A percentile compares a stretch with the other conserved stretches of the same genome.
Conservation (phyloP, 2,113 vertebrate genomes). For the Puntigrus tetrazona region DNA sequence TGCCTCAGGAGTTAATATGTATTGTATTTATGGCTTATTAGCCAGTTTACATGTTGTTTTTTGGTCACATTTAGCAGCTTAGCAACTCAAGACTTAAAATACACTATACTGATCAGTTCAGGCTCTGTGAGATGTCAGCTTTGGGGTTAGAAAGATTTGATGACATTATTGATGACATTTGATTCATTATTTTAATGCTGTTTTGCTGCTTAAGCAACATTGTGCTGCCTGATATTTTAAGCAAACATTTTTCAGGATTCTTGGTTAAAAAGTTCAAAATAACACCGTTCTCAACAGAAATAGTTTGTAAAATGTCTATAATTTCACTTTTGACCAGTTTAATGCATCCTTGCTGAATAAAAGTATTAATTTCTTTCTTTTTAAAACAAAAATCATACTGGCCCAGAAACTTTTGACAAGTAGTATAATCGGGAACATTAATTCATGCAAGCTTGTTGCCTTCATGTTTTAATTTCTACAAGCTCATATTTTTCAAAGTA, state of each 20-base stretch:
- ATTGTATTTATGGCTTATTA: no score
- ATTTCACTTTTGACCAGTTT: no score
- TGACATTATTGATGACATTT: no score
- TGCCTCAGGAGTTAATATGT: no score
- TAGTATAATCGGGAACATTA: background rate
- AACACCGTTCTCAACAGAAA: no score
- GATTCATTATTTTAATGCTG: background rate
- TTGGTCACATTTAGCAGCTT: no score
- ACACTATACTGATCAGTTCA: no score
- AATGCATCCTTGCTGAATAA: background rate
- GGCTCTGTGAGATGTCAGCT: no score
- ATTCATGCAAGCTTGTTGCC: background rate
- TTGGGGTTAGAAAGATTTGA: no score
- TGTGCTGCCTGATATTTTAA: background rate
- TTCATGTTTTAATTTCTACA: background rate
- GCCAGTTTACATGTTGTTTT: no score
- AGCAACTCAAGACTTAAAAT: no score
- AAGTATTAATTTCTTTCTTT: background rate
- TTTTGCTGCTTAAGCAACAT: background rate
- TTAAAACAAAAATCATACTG: background rate
- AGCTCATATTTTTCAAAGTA: background rate
- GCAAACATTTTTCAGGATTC: background rate
- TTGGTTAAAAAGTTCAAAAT: background rate
- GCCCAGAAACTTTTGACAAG: background rate
- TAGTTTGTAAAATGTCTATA: no score